Conservation (phyloP, 2,797 vertebrate genomes). For the Rhadinocentrus ornatus region DNA sequence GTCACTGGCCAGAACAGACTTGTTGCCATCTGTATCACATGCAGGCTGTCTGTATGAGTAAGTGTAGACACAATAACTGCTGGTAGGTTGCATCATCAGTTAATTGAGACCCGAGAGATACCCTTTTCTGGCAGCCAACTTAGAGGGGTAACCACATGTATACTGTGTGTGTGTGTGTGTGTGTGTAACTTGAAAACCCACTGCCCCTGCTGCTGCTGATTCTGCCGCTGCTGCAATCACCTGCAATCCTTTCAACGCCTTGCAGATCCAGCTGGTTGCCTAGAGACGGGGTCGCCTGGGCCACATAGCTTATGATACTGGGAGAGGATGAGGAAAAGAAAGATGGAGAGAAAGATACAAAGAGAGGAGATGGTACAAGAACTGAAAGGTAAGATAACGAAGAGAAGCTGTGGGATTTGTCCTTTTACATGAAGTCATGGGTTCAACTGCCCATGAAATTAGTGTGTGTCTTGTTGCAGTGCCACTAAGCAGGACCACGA, state of each 20-base stretch:
- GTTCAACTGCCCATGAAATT: not conserved
- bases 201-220: slow-evolving; percentile 56
- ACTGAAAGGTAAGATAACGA: not conserved
- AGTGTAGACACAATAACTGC: slow-evolving; percentile 75
- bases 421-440: not conserved
- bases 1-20: not conserved
- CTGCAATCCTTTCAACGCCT: slow-evolving; percentile 83
- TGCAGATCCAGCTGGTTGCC: slow-evolving; percentile 74
- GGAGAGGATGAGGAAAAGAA: slow-evolving; percentile 55
- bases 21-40: slow-evolving; percentile 14
- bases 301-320: slow-evolving; percentile 60
- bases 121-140: slow-evolving; percentile 44
- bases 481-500: slow-evolving; percentile 10
- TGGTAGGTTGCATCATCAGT: slow-evolving; percentile 83
- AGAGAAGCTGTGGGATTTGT: not conserved
- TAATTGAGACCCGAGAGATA: slow-evolving; percentile 85
- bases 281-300: slow-evolving; percentile 78
- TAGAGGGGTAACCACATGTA: slow-evolving; percentile 36
- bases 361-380: slow-evolving; percentile 13
- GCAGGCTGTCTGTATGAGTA: slow-evolving; percentile 34
- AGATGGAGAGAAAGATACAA: slow-evolving; percentile 36
- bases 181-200: slow-evolving; percentile 43
- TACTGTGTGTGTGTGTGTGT: slow-evolving; percentile 31
- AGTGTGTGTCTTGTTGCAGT: not conserved
- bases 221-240: slow-evolving; percentile 84